phyloP scores from a whole-genome alignment of 2,888 invertebrate species.

The Erpobdella octoculata region DNA sequence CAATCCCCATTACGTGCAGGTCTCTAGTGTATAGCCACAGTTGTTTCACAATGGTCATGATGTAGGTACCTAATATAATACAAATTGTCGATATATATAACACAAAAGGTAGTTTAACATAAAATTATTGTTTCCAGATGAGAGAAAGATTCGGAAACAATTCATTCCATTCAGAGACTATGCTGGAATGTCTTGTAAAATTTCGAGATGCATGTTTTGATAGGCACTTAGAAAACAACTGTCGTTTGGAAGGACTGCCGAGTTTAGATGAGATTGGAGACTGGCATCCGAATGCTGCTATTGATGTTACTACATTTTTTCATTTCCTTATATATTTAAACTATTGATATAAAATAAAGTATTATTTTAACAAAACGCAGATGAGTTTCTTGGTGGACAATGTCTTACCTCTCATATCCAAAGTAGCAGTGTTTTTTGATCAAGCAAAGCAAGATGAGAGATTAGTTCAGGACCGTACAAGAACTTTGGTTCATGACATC shows the following conservation, averaged over 20 bases:
- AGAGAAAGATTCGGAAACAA: conserved; percentile 9
- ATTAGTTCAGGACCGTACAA: neutral
- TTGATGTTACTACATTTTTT: neutral
- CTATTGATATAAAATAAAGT: neutral
- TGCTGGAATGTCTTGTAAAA: neutral
- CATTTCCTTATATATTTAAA: too few species aligned
- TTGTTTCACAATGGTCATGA: too few species aligned
- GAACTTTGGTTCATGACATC: conserved; percentile 2
- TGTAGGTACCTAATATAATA: too few species aligned
- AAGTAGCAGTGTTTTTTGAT: neutral
- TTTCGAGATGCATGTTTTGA: too few species aligned
- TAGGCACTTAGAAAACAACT: neutral
- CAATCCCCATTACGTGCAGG: too few species aligned
- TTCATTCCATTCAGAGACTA: neutral
- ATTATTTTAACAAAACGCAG: neutral
- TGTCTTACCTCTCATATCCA: neutral
- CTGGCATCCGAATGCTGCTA: neutral
- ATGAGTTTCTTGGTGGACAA: neutral
- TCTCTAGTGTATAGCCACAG: too few species aligned
- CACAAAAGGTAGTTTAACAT: too few species aligned
- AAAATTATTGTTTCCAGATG: neutral
- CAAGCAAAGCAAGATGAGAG: neutral
- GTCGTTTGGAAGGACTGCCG: neutral
- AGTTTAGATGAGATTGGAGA: neutral
- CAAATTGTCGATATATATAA: too few species aligned